Evolutionary conservation across 2,113 vertebrate species (phyloP).

Genomic region (Perca fluviatilis): DNA sequence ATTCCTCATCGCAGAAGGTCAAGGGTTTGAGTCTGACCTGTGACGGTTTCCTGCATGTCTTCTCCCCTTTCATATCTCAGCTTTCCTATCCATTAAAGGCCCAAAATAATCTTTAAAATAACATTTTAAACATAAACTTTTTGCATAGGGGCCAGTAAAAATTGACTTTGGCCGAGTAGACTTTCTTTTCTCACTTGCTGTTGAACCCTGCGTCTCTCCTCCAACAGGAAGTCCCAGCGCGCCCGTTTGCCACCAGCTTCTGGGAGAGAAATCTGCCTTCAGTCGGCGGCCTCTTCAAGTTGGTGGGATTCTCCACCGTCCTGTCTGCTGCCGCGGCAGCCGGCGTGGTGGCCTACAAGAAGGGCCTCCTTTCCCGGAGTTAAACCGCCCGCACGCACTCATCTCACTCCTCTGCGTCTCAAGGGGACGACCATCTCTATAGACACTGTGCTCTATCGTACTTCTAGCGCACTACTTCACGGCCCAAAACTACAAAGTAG

Average conservation of each 20-base stretch:
- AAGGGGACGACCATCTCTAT: constrained; percentile 2
- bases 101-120: too few species aligned
- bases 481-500: constrained; percentile 29
- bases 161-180: too few species aligned
- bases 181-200: too few species aligned
- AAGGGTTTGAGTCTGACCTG: too few species aligned
- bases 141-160: too few species aligned
- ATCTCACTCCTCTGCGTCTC: constrained; percentile 19
- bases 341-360: constrained; percentile 87
- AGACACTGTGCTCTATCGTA: constrained; percentile 16
- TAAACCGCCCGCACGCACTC: constrained; percentile 56
- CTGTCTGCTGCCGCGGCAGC: constrained; percentile 81
- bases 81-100: too few species aligned
- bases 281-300: constrained; percentile 88
- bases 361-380: constrained; percentile 82
- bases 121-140: too few species aligned
- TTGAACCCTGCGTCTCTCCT: background rate
- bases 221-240: constrained; percentile 90
- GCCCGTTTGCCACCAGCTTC: constrained; percentile 89
- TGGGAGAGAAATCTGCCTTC: constrained; percentile 95
- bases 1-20: too few species aligned
- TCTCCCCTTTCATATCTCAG: too few species aligned
- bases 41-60: too few species aligned
- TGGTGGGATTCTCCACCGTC: constrained; percentile 87
- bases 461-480: constrained; percentile 44